Conservation (phyloP, 2,888 invertebrate species). For the Acronicta aceris region DNA sequence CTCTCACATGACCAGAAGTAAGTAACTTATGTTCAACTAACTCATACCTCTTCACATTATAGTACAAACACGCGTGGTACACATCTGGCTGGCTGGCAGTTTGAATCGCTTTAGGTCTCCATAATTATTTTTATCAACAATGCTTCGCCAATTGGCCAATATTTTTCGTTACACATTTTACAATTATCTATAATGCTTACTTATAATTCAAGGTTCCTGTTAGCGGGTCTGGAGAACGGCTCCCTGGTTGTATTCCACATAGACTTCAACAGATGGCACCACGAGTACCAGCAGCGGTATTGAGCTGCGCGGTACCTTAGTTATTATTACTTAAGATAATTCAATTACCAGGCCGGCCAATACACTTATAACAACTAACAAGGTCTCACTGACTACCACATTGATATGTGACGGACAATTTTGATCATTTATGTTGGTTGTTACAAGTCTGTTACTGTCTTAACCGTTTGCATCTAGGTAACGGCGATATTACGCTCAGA, state of each 20-base stretch:
- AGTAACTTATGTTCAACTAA: conserved; percentile 69
- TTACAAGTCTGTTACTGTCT: conserved; percentile 37
- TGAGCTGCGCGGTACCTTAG: conserved; percentile 82
- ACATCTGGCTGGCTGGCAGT: too few relatives aligned
- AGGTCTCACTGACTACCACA: not conserved
- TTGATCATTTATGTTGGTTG: conserved; percentile 8
- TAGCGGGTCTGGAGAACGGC: conserved; percentile 99
- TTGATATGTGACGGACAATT: not conserved
- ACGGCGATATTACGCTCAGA: conserved; percentile 42
- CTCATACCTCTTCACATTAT: not conserved
- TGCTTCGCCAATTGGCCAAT: too few relatives aligned
- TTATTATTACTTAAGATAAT: conserved; percentile 50
- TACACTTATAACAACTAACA: conserved; percentile 33
- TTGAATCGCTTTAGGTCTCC: too few relatives aligned
- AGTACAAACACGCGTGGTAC: too few relatives aligned
- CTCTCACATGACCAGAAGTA: conserved; percentile 99
- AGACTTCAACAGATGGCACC: conserved; percentile 99
- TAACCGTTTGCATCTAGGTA: conserved; percentile 38
- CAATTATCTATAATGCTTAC: too few relatives aligned
- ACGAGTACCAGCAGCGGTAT: conserved; percentile 98
- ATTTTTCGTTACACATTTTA: too few relatives aligned
- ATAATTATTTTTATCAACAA: not conserved
- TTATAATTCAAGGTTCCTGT: conserved; percentile 93
- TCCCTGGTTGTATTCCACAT: conserved; percentile 99
- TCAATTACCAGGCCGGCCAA: conserved; percentile 54